Evolutionary conservation across 35 echinoderm and acorn worm genomes (phyloP).

Genomic region (Lytechinus variegatus): DNA sequence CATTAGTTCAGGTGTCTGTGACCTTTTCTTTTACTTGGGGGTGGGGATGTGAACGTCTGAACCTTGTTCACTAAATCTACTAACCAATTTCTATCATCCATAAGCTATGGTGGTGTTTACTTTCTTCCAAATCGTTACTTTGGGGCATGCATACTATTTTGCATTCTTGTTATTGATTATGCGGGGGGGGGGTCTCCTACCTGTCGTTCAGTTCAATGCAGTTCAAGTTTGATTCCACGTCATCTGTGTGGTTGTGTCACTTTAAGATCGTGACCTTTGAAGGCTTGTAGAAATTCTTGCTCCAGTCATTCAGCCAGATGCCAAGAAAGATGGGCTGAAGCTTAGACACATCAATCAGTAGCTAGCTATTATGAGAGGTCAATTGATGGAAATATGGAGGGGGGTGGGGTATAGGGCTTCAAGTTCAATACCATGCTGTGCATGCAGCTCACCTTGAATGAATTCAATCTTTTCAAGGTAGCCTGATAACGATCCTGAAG

Average conservation of each 20-base stretch:
- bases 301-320: constrained; percentile 18
- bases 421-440: not conserved
- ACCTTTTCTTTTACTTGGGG: no score
- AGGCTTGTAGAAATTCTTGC: constrained; percentile 1
- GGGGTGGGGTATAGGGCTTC: not conserved
- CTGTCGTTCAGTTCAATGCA: no score
- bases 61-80: no score
- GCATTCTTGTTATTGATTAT: no score
- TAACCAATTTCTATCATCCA: no score
- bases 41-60: no score
- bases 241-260: not conserved
- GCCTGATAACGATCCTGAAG: not conserved
- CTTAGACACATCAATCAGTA: constrained; percentile 39
- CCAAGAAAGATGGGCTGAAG: constrained; percentile 18
- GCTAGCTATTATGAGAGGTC: constrained; percentile 16
- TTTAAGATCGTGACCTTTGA: constrained; percentile 34
- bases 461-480: not conserved
- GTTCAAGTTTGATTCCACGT: no score
- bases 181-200: no score
- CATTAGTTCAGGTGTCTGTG: no score
- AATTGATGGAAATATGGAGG: not conserved
- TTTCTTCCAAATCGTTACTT: no score
- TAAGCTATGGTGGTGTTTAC: no score
- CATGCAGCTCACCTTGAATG: not conserved
- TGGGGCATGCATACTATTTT: no score